Conservation (phyloP, 64 coral and sea anemone species). For the Astreopora myriophthalma region DNA sequence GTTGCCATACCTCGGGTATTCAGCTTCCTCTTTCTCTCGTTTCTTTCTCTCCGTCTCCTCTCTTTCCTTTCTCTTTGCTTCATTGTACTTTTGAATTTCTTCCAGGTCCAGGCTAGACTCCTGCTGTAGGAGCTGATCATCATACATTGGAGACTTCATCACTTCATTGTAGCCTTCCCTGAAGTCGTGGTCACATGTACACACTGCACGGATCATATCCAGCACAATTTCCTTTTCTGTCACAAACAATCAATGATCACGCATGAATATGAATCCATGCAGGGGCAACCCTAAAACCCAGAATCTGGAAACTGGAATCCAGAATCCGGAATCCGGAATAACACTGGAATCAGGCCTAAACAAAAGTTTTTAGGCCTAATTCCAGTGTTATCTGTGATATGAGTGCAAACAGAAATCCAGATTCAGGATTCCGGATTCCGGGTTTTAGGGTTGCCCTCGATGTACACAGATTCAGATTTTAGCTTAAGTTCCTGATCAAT, state of each 20-base stretch:
- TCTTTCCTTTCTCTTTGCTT: slow-evolving; percentile 79
- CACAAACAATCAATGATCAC: background rate
- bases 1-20: slow-evolving; percentile 78
- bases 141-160: slow-evolving; percentile 77
- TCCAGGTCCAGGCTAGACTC: slow-evolving; percentile 91
- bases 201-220: slow-evolving; percentile 96
- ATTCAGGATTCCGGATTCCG: no score
- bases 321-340: no score
- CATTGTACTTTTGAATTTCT: slow-evolving; percentile 91
- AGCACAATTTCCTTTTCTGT: slow-evolving; percentile 97
- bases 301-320: no score
- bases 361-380: no score
- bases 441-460: no score
- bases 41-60: slow-evolving; percentile 61
- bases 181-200: slow-evolving; percentile 86
- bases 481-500: no score
- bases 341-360: no score
- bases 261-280: background rate
- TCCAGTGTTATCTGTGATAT: no score
- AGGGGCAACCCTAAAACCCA: no score
- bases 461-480: no score
- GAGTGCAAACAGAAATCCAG: no score
- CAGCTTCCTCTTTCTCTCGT: slow-evolving; percentile 43
- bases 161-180: slow-evolving; percentile 88
- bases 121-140: slow-evolving; percentile 94